Evolutionary conservation across 1,140 invertebrate genomes (phyloP).

Genomic region (Polyergus mexicanus): DNA sequence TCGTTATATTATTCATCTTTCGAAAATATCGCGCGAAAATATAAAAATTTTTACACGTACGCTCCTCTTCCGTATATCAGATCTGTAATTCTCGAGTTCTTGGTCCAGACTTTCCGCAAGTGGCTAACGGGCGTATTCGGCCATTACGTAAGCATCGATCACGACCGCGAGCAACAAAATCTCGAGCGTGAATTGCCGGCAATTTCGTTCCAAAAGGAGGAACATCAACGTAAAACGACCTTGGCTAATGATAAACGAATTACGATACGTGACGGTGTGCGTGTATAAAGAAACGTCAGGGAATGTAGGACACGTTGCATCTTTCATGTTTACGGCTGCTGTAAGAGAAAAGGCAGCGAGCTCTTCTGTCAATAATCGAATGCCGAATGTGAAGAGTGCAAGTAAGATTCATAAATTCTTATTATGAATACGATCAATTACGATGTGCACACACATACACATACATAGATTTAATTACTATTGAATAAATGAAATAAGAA

Average conservation of each 20-base stretch:
- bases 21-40: neutral
- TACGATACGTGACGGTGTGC: conserved; percentile 12
- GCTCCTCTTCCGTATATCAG: neutral
- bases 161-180: conserved; percentile 18
- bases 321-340: conserved; percentile 52
- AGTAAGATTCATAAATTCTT: neutral
- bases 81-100: conserved; percentile 11
- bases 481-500: neutral
- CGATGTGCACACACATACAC: neutral
- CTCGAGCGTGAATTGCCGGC: conserved; percentile 33
- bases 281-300: conserved; percentile 34
- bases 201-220: conserved; percentile 46
- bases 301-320: conserved; percentile 63
- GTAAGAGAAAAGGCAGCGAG: conserved; percentile 41
- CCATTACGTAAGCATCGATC: conserved; percentile 43
- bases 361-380: conserved; percentile 28
- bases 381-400: conserved; percentile 7
- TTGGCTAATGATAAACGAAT: conserved; percentile 69
- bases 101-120: neutral
- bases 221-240: conserved; percentile 46
- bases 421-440: neutral
- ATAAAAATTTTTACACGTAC: neutral
- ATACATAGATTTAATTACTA: neutral
- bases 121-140: neutral
- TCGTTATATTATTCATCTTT: neutral